These are phyloP conservation scores for Poliocrania exsul DNA, from an alignment of 2,797 vertebrate species.

Conservation along the genomic window DNA sequence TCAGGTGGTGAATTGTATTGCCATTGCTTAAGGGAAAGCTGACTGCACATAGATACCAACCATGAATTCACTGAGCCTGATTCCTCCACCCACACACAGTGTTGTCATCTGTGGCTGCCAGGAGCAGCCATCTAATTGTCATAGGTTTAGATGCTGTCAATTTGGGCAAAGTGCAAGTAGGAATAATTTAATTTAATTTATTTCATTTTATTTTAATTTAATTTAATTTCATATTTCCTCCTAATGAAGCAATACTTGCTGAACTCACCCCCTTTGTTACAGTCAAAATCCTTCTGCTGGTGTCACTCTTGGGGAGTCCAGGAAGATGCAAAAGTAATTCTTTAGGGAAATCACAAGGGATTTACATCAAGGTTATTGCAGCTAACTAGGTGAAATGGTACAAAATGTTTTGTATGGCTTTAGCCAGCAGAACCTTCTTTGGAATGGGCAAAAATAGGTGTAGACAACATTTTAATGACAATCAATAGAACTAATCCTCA, in stretches of 20 bases:
- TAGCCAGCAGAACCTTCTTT: not conserved
- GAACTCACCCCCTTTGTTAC: not conserved
- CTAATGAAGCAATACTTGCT: not conserved
- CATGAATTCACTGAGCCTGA: not conserved
- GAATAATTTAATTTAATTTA: no score
- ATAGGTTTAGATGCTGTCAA: not conserved
- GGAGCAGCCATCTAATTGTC: not conserved
- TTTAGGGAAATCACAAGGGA: not conserved
- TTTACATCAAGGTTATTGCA: not conserved
- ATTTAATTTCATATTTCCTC: not conserved
- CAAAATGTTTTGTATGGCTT: not conserved
- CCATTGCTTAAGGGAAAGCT: not conserved
- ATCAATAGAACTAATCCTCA: not conserved
- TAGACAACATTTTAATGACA: not conserved
- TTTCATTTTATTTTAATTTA: no score
- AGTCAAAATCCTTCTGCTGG: not conserved
- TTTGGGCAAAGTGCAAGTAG: not conserved
- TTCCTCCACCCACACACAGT: not conserved
- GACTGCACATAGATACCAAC: not conserved
- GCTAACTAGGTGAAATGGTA: not conserved
- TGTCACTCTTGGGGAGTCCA: not conserved
- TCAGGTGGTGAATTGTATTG: not conserved
- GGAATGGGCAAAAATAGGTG: not conserved
- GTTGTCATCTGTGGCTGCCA: not conserved
- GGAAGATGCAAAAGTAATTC: not conserved